Conservation (phyloP, 2,113 vertebrate species). For the Lampris incognitus region DNA sequence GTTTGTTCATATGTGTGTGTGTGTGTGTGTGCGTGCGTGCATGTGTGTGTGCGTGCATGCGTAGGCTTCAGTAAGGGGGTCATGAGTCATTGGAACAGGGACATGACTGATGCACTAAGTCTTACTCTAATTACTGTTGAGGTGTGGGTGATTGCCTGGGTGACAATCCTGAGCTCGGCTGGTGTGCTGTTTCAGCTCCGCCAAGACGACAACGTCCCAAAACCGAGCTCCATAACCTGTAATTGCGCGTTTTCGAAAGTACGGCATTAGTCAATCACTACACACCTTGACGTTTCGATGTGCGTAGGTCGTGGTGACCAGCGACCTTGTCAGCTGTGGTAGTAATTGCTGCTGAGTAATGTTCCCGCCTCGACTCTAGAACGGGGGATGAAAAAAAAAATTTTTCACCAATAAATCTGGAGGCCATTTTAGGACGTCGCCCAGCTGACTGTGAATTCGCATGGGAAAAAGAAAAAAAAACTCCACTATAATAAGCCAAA, state of each 20-base stretch:
- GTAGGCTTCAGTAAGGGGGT: conserved; percentile 54
- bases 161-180: conserved; percentile 60
- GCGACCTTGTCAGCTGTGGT: conserved; percentile 65
- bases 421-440: conserved; percentile 77
- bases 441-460: conserved; percentile 64
- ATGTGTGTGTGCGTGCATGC: conserved; percentile 2
- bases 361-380: conserved; percentile 60
- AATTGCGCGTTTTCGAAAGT: conserved; percentile 70
- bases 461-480: conserved; percentile 38
- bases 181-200: conserved; percentile 68
- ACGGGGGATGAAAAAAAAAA: conserved; percentile 21
- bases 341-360: conserved; percentile 79
- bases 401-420: conserved; percentile 71
- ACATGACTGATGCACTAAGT: conserved; percentile 71
- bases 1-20: conserved; percentile 8
- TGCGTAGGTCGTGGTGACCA: conserved; percentile 68
- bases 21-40: conserved; percentile 24
- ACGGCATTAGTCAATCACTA: conserved; percentile 61
- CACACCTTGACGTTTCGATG: conserved; percentile 72
- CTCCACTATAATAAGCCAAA: conserved; percentile 62
- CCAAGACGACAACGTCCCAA: conserved; percentile 65
- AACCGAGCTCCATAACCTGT: conserved; percentile 55
- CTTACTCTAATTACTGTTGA: conserved; percentile 77
- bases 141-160: conserved; percentile 71
- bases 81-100: conserved; percentile 71